phyloP scores from a whole-genome alignment of 2,888 invertebrate genomes.

The Sussaba pulchella region DNA sequence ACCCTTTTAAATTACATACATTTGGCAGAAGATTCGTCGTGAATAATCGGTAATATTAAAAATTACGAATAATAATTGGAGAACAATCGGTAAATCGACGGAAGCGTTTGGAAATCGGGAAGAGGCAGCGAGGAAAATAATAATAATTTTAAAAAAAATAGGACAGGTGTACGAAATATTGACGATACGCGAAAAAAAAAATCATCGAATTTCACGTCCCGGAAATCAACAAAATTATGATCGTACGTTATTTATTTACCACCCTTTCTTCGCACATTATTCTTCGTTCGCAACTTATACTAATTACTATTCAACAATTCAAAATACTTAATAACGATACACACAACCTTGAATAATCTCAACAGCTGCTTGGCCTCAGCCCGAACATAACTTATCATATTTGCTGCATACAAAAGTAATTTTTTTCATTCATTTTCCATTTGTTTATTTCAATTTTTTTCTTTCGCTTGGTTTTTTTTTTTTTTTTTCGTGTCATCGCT shows the following conservation, averaged over 20 bases:
- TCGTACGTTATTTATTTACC: slow-evolving; percentile 54
- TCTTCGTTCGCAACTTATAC: slow-evolving; percentile 74
- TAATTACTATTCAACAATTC: slow-evolving; percentile 84
- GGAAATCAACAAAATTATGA: slow-evolving; percentile 14
- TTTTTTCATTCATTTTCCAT: slow-evolving; percentile 56
- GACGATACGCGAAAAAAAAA: too few relatives aligned
- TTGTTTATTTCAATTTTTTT: too few relatives aligned
- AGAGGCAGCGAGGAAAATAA: not conserved
- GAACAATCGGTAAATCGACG: not conserved
- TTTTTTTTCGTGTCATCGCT: slow-evolving; percentile 30
- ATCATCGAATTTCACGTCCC: too few relatives aligned
- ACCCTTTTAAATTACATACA: slow-evolving; percentile 69
- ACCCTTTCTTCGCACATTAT: slow-evolving; percentile 41
- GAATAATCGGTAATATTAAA: slow-evolving; percentile 55
- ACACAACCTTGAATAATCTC: slow-evolving; percentile 85
- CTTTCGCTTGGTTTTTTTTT: slow-evolving; percentile 22
- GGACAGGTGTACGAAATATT: not conserved
- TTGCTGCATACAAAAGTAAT: slow-evolving; percentile 79
- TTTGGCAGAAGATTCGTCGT: slow-evolving; percentile 64
- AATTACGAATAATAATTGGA: slow-evolving; percentile 59
- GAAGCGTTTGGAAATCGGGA: not conserved
- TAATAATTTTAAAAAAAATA: not conserved
- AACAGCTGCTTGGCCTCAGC: slow-evolving; percentile 83
- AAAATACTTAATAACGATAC: slow-evolving; percentile 84
- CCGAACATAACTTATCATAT: slow-evolving; percentile 78